Evolutionary conservation across 2,888 invertebrate species (phyloP).

Genomic region (Eremobia ochroleuca): DNA sequence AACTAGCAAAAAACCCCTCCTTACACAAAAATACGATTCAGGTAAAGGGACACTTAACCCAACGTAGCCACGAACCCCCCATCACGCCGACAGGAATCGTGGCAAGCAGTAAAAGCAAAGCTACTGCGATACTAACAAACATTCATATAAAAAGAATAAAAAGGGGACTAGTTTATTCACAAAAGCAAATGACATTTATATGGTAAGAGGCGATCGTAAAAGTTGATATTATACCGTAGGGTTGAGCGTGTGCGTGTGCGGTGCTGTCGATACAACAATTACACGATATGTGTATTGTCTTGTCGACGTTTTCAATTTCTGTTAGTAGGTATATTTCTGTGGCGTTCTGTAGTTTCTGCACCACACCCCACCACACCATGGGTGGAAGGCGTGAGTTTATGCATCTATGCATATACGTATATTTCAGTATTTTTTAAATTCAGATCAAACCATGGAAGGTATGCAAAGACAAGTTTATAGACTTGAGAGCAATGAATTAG

Average conservation of each 20-base stretch:
- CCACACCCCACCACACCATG: background rate
- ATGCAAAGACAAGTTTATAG: background rate
- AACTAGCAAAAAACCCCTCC: conserved; percentile 42
- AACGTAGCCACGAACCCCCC: conserved; percentile 39
- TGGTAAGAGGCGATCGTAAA: conserved; percentile 72
- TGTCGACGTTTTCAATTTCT: background rate
- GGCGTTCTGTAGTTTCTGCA: background rate
- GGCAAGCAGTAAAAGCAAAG: conserved; percentile 65
- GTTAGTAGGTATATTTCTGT: background rate
- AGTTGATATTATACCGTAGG: conserved; percentile 68
- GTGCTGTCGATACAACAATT: conserved; percentile 34
- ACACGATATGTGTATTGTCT: conserved; percentile 1
- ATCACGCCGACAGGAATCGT: conserved; percentile 61
- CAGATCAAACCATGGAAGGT: background rate
- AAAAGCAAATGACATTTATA: conserved; percentile 73
- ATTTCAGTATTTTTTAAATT: background rate
- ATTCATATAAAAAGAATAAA: conserved; percentile 70
- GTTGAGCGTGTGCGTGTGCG: conserved; percentile 32
- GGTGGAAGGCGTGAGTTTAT: background rate
- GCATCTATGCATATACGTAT: background rate
- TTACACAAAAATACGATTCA: conserved; percentile 37
- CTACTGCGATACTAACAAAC: conserved; percentile 68
- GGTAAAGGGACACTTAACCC: conserved; percentile 58
- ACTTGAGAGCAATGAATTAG: too few species aligned
- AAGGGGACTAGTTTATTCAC: conserved; percentile 71